These are phyloP conservation scores for Villa cingulata DNA, from an alignment of 2,888 invertebrate genomes.

Conservation along the genomic window DNA sequence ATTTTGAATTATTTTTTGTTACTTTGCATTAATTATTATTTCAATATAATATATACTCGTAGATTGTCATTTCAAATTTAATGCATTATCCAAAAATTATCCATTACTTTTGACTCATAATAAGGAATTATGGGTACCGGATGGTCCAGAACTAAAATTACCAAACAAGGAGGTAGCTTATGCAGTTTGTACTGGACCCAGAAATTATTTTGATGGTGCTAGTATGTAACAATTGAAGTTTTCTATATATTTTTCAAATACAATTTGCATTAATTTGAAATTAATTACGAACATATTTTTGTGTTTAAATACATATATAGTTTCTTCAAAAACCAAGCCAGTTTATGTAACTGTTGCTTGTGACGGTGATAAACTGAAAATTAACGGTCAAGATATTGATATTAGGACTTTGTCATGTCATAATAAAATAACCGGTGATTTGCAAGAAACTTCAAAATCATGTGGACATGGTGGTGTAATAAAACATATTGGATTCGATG, in stretches of 20 bases:
- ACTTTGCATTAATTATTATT: too few relatives aligned
- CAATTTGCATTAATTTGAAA: neutral
- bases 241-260: neutral
- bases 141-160: neutral
- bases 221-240: neutral
- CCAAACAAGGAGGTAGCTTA: neutral
- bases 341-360: slow-evolving; percentile 1
- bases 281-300: too few relatives aligned
- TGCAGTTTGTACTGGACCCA: neutral
- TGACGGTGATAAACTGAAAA: neutral
- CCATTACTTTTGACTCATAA: neutral
- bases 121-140: neutral
- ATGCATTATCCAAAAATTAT: slow-evolving; percentile 2
- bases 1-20: too few relatives aligned
- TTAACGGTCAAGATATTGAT: neutral
- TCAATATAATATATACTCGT: neutral
- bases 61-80: slow-evolving; percentile 2
- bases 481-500: slow-evolving; percentile 5
- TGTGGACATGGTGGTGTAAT: slow-evolving; percentile 3
- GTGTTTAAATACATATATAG: neutral
- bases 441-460: neutral
- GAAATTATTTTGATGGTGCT: neutral
- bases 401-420: neutral
- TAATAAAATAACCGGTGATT: neutral
- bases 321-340: neutral